Evolutionary conservation across 2,888 invertebrate genomes (phyloP).

Genomic region (Drosophila rellima): DNA sequence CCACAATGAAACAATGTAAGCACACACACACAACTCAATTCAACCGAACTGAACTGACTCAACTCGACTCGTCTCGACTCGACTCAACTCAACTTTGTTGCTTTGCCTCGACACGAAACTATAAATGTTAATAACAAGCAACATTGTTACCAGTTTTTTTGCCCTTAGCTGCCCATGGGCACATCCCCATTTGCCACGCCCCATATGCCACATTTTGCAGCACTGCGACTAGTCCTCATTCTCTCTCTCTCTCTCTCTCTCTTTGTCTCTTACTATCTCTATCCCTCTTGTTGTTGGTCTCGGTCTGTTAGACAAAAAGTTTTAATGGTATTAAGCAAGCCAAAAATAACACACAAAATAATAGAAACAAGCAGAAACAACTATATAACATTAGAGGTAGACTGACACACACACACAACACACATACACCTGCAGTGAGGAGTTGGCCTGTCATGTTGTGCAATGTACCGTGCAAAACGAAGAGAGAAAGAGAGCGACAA

Average conservation of each 20-base stretch:
- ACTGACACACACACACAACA: slow-evolving; percentile 21
- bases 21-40: slow-evolving; percentile 16
- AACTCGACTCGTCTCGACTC: slow-evolving; percentile 48
- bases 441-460: slow-evolving; percentile 25
- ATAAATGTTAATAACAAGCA: slow-evolving; percentile 77
- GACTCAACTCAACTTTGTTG: slow-evolving; percentile 34
- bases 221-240: slow-evolving; percentile 22
- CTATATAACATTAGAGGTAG: slow-evolving; percentile 52
- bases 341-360: slow-evolving; percentile 62
- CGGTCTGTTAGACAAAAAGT: slow-evolving; percentile 76
- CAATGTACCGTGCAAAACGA: slow-evolving; percentile 45
- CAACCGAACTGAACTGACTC: slow-evolving; percentile 11
- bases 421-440: slow-evolving; percentile 1
- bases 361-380: slow-evolving; percentile 29
- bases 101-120: slow-evolving; percentile 68
- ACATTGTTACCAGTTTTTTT: slow-evolving; percentile 56
- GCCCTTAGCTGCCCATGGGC: slow-evolving; percentile 31
- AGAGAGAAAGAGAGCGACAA: slow-evolving; percentile 41
- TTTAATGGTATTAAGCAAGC: slow-evolving; percentile 71
- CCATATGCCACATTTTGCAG: slow-evolving; percentile 27
- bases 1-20: slow-evolving; percentile 9
- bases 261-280: neutral
- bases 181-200: slow-evolving; percentile 35
- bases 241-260: slow-evolving; percentile 10
- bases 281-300: slow-evolving; percentile 40